Evolutionary conservation across 2,888 invertebrate genomes (phyloP).

Genomic region (Esperia sulphurella): DNA sequence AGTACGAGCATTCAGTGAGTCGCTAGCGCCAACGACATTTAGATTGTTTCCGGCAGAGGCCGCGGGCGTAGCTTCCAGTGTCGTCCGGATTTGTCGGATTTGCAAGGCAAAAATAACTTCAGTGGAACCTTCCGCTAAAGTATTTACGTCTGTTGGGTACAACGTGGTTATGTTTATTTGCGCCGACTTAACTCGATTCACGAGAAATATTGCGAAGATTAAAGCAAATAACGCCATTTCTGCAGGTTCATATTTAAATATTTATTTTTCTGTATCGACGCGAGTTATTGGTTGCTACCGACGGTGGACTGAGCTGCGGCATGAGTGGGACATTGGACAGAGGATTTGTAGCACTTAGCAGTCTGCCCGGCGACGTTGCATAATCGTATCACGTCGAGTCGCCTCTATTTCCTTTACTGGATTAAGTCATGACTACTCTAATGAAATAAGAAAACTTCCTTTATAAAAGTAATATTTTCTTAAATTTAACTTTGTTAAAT

Average conservation of each 20-base stretch:
- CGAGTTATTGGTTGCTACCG: constrained; percentile 31
- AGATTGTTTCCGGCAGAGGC: constrained; percentile 68
- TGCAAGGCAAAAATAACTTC: constrained; percentile 48
- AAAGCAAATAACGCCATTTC: constrained; percentile 44
- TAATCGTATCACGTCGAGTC: constrained; percentile 59
- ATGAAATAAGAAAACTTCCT: not conserved
- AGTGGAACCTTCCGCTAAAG: constrained; percentile 30
- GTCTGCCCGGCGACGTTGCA: constrained; percentile 65
- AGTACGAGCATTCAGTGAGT: constrained; percentile 35
- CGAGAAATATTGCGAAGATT: constrained; percentile 43
- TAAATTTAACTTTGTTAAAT: no score
- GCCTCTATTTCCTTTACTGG: constrained; percentile 50
- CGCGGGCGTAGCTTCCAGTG: constrained; percentile 57
- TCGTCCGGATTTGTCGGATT: constrained; percentile 54
- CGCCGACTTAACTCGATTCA: constrained; percentile 38
- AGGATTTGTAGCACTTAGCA: constrained; percentile 76
- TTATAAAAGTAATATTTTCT: no score
- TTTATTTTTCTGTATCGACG: constrained; percentile 18
- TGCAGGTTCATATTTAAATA: constrained; percentile 30
- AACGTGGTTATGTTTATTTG: constrained; percentile 35
- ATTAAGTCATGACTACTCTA: constrained; percentile 37
- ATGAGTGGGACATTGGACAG: constrained; percentile 41
- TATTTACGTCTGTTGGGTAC: constrained; percentile 37
- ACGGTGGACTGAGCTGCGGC: constrained; percentile 41
- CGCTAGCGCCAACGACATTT: constrained; percentile 44